Evolutionary conservation across 2,797 vertebrate species (phyloP).

Genomic region (Pseudochirops corinnae): DNA sequence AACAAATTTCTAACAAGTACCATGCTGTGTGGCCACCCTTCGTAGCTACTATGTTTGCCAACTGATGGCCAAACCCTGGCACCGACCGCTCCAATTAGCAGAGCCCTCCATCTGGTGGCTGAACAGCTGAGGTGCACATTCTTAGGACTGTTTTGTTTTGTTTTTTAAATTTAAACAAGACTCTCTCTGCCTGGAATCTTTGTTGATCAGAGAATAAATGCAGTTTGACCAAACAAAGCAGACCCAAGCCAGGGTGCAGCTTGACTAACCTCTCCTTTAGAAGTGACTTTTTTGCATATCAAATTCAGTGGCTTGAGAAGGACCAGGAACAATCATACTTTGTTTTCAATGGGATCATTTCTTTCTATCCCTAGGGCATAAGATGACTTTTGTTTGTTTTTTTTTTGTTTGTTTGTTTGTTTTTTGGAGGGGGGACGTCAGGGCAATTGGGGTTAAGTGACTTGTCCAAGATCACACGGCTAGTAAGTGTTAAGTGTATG

Average conservation of each 20-base stretch:
- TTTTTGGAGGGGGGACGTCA: no score
- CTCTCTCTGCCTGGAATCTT: not conserved
- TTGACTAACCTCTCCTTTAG: not conserved
- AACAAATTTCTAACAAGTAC: not conserved
- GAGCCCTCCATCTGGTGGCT: not conserved
- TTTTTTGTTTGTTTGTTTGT: no score
- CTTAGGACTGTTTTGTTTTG: not conserved
- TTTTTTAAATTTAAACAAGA: not conserved
- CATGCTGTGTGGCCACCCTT: not conserved
- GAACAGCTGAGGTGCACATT: not conserved
- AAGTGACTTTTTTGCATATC: not conserved
- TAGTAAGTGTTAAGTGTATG: no score
- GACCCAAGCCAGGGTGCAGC: not conserved
- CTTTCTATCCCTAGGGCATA: not conserved
- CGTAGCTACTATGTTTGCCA: conserved; percentile 58
- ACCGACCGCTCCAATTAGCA: conserved; percentile 21
- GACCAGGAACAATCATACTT: not conserved
- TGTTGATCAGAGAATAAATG: not conserved
- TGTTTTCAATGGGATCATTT: rapidly evolving
- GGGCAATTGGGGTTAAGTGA: no score
- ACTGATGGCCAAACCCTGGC: conserved; percentile 64
- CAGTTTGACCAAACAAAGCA: not conserved
- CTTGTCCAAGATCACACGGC: no score
- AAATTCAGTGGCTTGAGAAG: not conserved
- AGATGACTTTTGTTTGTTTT: no score